A percentile compares a stretch with the other conserved stretches of the same genome.
These are phyloP conservation scores for Perodicticus potto DNA, from an alignment of 2,797 vertebrate genomes.

Conservation along the genomic window DNA sequence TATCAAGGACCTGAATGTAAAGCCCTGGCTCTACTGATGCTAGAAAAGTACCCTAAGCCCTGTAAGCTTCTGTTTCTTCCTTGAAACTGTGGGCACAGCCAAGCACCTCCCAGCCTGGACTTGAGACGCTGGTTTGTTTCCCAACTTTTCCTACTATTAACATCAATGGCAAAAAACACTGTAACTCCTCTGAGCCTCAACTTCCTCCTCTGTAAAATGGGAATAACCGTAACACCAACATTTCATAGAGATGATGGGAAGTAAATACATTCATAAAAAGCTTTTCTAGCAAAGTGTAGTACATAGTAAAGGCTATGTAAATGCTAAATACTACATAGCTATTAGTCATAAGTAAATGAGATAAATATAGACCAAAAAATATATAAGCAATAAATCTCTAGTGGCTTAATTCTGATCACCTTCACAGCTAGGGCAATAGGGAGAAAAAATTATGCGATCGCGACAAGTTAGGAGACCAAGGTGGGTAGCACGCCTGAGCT, in stretches of 20 bases:
- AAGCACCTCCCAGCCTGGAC: not conserved
- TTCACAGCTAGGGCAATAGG: not conserved
- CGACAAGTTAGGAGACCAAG: no score
- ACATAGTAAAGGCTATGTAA: not conserved
- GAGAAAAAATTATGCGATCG: not conserved
- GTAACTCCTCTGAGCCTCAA: not conserved
- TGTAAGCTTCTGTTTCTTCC: not conserved
- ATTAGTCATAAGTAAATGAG: constrained; percentile 12
- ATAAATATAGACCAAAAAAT: constrained; percentile 11
- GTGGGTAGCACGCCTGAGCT: no score
- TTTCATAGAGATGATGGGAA: not conserved
- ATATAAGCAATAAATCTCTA: constrained; percentile 34
- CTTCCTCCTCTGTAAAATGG: constrained; percentile 25
- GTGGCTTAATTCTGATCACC: not conserved
- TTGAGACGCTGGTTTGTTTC: not conserved
- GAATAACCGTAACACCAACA: not conserved
- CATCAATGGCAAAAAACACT: not conserved
- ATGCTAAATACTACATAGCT: not conserved
- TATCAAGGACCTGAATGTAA: not conserved
- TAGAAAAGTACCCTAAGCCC: not conserved
- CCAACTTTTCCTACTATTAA: not conserved
- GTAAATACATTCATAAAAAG: not conserved
- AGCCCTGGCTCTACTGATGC: not conserved
- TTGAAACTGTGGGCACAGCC: not conserved
- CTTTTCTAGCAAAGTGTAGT: not conserved